Conservation (phyloP, 2,113 vertebrate genomes). For the Phylloscopus trochilus region DNA sequence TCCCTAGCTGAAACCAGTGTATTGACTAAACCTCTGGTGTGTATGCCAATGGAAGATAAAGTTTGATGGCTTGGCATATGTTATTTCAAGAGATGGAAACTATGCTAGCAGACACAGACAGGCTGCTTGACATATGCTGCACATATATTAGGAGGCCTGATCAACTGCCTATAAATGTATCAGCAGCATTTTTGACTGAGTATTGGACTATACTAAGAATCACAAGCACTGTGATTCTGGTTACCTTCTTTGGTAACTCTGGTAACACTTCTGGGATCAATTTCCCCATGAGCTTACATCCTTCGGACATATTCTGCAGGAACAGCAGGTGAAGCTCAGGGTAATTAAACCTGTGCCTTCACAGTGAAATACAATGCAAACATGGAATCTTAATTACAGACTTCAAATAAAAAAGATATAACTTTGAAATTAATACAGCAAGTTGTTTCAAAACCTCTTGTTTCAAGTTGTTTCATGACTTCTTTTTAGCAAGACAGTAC, state of each 20-base stretch:
- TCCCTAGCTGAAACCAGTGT: conserved; percentile 7
- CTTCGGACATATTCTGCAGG: background rate
- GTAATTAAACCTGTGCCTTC: background rate
- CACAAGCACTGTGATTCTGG: background rate
- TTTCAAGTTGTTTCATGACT: background rate
- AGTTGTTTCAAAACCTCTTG: background rate
- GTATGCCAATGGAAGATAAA: background rate
- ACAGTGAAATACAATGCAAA: background rate
- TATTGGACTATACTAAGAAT: background rate
- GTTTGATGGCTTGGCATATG: background rate
- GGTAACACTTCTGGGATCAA: background rate
- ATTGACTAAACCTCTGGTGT: conserved; percentile 32
- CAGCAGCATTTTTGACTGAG: background rate
- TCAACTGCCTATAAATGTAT: background rate
- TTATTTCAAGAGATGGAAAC: conserved; percentile 3
- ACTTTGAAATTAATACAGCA: background rate
- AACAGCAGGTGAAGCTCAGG: background rate
- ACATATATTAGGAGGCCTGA: background rate
- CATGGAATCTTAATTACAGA: background rate
- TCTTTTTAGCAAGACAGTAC: background rate
- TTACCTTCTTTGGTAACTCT: background rate
- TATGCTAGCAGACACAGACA: background rate
- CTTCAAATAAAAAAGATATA: background rate
- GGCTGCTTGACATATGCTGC: conserved; percentile 9
- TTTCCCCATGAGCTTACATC: background rate